Base-by-base conservation (phyloP, 2,888 invertebrate genomes). In the Lomographa bimaculata region DNA sequence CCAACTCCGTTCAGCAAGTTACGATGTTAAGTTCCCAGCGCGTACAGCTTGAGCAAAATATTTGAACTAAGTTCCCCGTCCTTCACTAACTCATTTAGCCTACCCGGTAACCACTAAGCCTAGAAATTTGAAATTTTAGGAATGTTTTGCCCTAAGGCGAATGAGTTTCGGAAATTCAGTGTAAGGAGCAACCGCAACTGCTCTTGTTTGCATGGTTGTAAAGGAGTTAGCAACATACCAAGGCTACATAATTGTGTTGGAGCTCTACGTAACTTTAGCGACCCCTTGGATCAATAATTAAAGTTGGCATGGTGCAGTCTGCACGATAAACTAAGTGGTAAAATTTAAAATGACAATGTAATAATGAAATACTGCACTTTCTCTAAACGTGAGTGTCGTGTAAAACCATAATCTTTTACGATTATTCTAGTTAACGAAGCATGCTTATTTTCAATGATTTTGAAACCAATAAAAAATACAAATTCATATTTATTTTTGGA, bases 81-180 rank as follows among this genome's bases (percentile, higher is more conserved):
- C 43, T 41, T 50, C 41, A 36, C 46, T 51, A 53, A 54, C 54
- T 50, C 57, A 65, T 60, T 68, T 60, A 59, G 56, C 60, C 49
- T 47, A 53, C 49, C 56, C 54, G 45, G 36, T 40, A 56, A 60
- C 63, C 54, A 42, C 57, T 57, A 57, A 63, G 62, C 47, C 65
- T 41, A 50, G 54, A 63, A 58, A 64, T 67, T 67, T 54, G 57
- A 61, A 64, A 64, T 65, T 64, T 65, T 54, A 57, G 59, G 58
- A 66, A 66, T 66, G 64, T 62, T 66, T 54, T 46, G 43, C 52
- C 60, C 57, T 51, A 57, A 56, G 51, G 49, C 58, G 48, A 49
- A 53, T 33, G 42, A 49, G 46, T 44, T 47, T 38, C 24, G 24
- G 36, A 34, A 16, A 43, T 37, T 43, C 27, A 11, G 30, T 8